Conservation (phyloP, 2,888 invertebrate species). For the Oxystoma pomonae region DNA sequence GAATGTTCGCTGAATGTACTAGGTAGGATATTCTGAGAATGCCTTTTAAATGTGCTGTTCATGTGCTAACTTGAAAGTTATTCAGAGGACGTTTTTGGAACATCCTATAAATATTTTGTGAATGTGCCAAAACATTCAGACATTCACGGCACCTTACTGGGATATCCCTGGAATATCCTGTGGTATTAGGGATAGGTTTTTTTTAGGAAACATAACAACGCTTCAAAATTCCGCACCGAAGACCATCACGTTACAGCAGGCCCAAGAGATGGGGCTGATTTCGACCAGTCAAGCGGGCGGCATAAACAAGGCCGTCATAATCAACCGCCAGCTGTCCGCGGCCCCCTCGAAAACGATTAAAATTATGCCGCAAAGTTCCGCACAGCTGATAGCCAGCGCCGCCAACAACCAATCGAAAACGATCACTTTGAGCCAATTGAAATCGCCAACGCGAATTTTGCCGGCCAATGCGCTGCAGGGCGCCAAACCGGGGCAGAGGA, state of each 20-base stretch:
- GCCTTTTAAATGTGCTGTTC: too few species aligned
- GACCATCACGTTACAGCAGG: constrained; percentile 62
- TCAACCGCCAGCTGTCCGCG: constrained; percentile 37
- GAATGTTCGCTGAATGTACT: too few species aligned
- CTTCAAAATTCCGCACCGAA: constrained; percentile 42
- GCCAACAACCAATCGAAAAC: constrained; percentile 39
- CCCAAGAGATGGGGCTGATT: constrained; percentile 58
- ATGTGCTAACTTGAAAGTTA: too few species aligned
- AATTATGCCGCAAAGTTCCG: constrained; percentile 38
- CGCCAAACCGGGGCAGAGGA: constrained; percentile 49
- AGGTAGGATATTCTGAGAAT: too few species aligned
- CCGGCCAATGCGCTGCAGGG: constrained; percentile 52
- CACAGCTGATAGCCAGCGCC: constrained; percentile 20
- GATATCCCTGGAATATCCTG: too few species aligned
- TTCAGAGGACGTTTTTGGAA: too few species aligned
- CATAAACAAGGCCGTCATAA: constrained; percentile 46
- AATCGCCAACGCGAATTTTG: constrained; percentile 68
- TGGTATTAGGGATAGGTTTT: too few species aligned
- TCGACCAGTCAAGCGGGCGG: constrained; percentile 28
- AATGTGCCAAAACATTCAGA: too few species aligned
- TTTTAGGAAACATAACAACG: too few species aligned
- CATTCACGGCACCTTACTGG: too few species aligned
- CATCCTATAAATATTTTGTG: too few species aligned
- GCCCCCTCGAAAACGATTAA: constrained; percentile 44
- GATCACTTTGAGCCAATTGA: constrained; percentile 48